Percentiles rank a stretch among this genome's conserved stretches.
phyloP scores from a whole-genome alignment of 2,113 vertebrate genomes.

The Vombatus ursinus region DNA sequence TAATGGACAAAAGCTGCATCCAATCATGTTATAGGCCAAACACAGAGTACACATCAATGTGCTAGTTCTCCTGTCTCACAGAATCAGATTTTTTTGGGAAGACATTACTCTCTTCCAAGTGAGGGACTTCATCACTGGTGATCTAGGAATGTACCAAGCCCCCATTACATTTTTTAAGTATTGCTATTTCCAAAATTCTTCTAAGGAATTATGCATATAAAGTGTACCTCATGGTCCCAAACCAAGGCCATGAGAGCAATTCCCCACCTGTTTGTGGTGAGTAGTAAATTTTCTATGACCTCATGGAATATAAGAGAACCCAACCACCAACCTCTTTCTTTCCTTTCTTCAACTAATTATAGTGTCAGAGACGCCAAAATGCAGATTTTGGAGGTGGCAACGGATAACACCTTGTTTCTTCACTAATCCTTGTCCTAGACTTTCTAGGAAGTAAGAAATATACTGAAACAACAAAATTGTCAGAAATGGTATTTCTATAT shows the following conservation, averaged over 20 bases:
- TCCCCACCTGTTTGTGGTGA: neutral
- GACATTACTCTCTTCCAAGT: too few relatives aligned
- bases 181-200: neutral
- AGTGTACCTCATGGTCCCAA: neutral
- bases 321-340: neutral
- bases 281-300: neutral
- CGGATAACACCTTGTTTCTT: neutral
- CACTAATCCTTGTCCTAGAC: neutral
- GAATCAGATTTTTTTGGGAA: too few relatives aligned
- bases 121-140: too few relatives aligned
- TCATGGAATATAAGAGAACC: too few relatives aligned
- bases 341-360: neutral
- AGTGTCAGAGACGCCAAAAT: neutral
- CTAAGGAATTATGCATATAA: neutral
- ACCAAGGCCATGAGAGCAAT: neutral
- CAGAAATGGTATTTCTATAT: neutral
- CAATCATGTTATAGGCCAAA: neutral
- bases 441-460: neutral
- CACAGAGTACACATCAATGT: neutral
- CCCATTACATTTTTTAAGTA: neutral
- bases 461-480: neutral
- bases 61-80: too few relatives aligned
- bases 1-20: neutral
- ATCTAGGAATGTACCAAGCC: too few relatives aligned
- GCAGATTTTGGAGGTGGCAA: neutral